A percentile compares a stretch with the other conserved stretches of the same genome.
These are phyloP conservation scores for Trissolcus japonicus DNA, from an alignment of 2,888 invertebrate species.

Conservation along the genomic window DNA sequence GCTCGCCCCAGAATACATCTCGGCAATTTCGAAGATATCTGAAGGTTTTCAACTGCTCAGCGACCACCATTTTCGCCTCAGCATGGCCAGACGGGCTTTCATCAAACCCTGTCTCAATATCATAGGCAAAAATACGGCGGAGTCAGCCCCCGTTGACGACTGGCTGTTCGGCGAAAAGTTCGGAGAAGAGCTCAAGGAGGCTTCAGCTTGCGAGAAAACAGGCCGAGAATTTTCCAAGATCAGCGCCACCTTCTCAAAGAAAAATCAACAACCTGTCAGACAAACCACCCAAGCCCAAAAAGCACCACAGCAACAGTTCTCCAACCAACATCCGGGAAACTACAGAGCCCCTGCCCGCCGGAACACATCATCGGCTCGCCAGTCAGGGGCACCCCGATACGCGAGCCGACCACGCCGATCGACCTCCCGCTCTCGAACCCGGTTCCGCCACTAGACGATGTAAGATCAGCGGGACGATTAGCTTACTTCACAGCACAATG, in stretches of 20 bases:
- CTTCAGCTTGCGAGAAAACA: slow-evolving; percentile 6
- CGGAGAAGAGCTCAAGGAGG: slow-evolving; percentile 13
- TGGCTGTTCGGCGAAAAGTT: slow-evolving; percentile 22
- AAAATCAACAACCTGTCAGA: background rate
- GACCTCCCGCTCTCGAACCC: background rate
- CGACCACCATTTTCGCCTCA: slow-evolving; percentile 23
- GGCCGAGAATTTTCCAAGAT: background rate
- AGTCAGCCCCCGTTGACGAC: slow-evolving; percentile 15
- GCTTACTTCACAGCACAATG: background rate
- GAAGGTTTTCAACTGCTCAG: slow-evolving; percentile 14
- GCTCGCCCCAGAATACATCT: background rate
- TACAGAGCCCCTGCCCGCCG: too few relatives aligned
- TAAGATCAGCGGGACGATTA: background rate
- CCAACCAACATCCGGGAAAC: too few relatives aligned
- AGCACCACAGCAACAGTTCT: too few relatives aligned
- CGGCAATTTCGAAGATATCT: background rate
- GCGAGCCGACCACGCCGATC: too few relatives aligned
- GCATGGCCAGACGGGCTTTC: slow-evolving; percentile 13
- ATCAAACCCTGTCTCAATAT: slow-evolving; percentile 14
- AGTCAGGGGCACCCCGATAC: too few relatives aligned
- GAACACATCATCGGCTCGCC: too few relatives aligned
- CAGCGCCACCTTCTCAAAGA: background rate
- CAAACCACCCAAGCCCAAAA: background rate
- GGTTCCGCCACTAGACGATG: background rate
- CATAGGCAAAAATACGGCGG: slow-evolving; percentile 14